Evolutionary conservation across 2,797 vertebrate species (phyloP).

Genomic region (Margarornis squamiger): DNA sequence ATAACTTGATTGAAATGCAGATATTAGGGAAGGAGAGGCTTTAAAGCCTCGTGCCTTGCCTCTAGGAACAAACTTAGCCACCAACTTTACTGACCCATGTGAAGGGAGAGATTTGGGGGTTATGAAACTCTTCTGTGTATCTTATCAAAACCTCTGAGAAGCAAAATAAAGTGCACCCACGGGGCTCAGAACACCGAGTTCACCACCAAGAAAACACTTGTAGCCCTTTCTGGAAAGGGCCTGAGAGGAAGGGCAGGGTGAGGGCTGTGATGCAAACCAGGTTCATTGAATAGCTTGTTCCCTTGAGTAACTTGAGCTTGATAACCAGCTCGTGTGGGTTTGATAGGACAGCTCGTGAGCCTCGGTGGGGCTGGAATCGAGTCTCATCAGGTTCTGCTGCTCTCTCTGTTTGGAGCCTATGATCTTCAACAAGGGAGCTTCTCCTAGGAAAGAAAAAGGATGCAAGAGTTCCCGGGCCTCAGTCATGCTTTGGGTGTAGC

Average conservation of each 20-base stretch:
- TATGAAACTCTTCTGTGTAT: not conserved
- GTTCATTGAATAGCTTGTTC: not conserved
- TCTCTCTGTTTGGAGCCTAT: not conserved
- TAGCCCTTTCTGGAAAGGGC: not conserved
- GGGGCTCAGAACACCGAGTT: not conserved
- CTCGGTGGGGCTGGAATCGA: not conserved
- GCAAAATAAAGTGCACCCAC: not conserved
- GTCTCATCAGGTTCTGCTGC: not conserved
- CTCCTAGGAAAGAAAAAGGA: not conserved
- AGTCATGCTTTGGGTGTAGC: not conserved
- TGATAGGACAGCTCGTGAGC: not conserved
- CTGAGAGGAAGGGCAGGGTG: not conserved
- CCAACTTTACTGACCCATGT: not conserved
- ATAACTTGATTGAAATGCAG: not conserved
- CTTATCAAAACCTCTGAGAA: constrained; percentile 26
- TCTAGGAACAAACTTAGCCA: not conserved
- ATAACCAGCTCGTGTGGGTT: not conserved
- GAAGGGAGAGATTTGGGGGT: not conserved
- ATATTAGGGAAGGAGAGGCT: not conserved
- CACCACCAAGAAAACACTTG: not conserved
- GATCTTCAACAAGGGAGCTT: not conserved
- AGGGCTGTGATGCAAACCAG: not conserved
- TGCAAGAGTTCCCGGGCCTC: not conserved
- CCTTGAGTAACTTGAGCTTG: not conserved
- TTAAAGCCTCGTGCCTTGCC: not conserved